Percentiles rank a stretch among this genome's conserved stretches.
phyloP scores from a whole-genome alignment of 2,888 invertebrate genomes.

The Chloromyia formosa region DNA sequence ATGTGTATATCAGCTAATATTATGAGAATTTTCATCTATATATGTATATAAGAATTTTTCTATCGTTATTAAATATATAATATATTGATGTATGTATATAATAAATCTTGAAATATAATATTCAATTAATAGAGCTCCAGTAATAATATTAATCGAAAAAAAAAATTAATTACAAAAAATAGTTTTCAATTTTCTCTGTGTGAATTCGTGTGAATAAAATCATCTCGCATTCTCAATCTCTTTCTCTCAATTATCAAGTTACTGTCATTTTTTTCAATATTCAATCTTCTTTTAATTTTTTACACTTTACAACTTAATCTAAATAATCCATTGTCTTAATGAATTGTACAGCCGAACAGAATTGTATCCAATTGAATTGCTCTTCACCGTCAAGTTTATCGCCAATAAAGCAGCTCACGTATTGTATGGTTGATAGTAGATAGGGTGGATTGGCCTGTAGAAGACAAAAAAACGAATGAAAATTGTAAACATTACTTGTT shows the following conservation, averaged over 20 bases:
- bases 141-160: constrained; percentile 4
- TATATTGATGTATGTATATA: too few relatives aligned
- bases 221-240: not conserved
- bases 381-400: constrained; percentile 86
- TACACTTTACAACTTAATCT: constrained; percentile 45
- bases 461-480: too few relatives aligned
- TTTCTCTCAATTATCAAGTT: not conserved
- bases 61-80: too few relatives aligned
- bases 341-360: constrained; percentile 95
- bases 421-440: constrained; percentile 93
- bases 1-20: too few relatives aligned
- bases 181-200: constrained; percentile 18
- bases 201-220: too few relatives aligned
- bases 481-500: too few relatives aligned
- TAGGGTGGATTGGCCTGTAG: constrained; percentile 91
- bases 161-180: constrained; percentile 31
- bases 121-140: not conserved
- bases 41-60: too few relatives aligned
- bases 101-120: too few relatives aligned
- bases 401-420: constrained; percentile 92
- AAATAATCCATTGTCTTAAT: constrained; percentile 88
- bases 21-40: too few relatives aligned
- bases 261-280: not conserved
- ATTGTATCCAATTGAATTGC: constrained; percentile 98
- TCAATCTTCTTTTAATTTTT: not conserved